Base-by-base conservation (phyloP, 2,888 invertebrate genomes). In the Pachycephus smyrnensis region DNA sequence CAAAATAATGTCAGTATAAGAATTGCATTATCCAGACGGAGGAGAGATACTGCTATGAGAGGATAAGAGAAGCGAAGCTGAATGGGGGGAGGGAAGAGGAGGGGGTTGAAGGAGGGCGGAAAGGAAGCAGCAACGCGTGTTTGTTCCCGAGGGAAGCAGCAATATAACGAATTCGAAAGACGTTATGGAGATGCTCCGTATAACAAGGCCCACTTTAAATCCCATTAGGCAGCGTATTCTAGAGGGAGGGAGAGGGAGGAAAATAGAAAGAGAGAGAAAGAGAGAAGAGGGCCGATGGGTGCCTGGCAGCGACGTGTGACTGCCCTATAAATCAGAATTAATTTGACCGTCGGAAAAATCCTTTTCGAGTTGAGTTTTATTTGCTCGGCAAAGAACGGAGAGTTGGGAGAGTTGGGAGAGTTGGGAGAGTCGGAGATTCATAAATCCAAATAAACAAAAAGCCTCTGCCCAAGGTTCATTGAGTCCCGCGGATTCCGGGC, bases 401-500 rank as follows among this genome's bases (percentile, higher is more conserved):
- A 83, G 68, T 68, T 15, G 68, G 68, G 68, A 12, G 68, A 15
- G 68, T 12, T 12, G 80, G 77, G 73, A 75, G 79, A 80, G 80
- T 33, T 3, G 81, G 76, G 81, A 80, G 81, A 79, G 80, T 83
- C 78, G 76, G 75, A 79, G 86, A 87, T 88, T 89, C 88, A 88
- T 88, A 89, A 89, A 89, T 89, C 88, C 86, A 88, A 87, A 88
- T 89, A 88, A 87, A 86, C 85, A 84, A 69, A 69, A 69, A 69
- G 69, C 69, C 30, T 69, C 30, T 69, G 32, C 32, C 69, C 30
- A 12, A 69, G 69, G 30, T 69, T 69, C 69, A 69, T 69, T 69
- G 69, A 69, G 69, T 69, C 69, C 30, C 30, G 69, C 69, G 69
- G 30, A 69, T 69, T 69, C 30, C 12, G 12, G 69, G 30, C 30